These are phyloP conservation scores for Drosophila suboccidentalis DNA, from an alignment of 2,888 invertebrate species.

Conservation along the genomic window DNA sequence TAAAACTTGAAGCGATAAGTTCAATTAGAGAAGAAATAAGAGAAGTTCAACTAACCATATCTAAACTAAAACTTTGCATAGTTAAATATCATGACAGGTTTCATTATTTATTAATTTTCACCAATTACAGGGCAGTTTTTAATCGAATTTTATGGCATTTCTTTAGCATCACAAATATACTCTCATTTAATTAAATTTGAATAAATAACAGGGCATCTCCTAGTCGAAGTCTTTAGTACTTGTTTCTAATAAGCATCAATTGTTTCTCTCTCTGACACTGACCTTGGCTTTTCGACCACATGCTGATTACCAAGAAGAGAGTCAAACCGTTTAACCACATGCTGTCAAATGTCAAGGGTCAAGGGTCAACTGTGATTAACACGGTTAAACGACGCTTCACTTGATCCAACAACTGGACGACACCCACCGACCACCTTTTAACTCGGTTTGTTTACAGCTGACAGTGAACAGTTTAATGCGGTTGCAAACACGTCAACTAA, in stretches of 20 bases:
- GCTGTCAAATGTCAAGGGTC: slow-evolving; percentile 35
- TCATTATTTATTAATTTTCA: too few relatives aligned
- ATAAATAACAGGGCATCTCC: not conserved
- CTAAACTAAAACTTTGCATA: not conserved
- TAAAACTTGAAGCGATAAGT: not conserved
- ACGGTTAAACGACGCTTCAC: slow-evolving; percentile 20
- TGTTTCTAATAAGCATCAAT: slow-evolving; percentile 24
- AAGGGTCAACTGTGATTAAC: slow-evolving; percentile 47
- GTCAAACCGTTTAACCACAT: slow-evolving; percentile 42
- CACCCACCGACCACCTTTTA: slow-evolving; percentile 22
- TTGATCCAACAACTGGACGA: slow-evolving; percentile 22
- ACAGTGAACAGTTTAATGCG: slow-evolving; percentile 24
- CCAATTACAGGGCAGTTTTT: slow-evolving; percentile 5
- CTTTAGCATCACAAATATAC: not conserved
- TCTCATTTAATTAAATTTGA: not conserved
- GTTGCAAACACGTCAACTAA: slow-evolving; percentile 20
- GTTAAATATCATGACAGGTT: too few relatives aligned
- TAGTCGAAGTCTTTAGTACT: not conserved
- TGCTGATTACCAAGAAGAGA: slow-evolving; percentile 9
- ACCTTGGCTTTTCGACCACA: slow-evolving; percentile 26
- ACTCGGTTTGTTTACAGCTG: slow-evolving; percentile 10
- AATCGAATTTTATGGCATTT: too few relatives aligned
- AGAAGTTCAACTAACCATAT: not conserved
- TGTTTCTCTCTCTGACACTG: slow-evolving; percentile 20
- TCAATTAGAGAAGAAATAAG: not conserved